A percentile compares a stretch with the other conserved stretches of the same genome.
phyloP scores from a whole-genome alignment of 2,797 vertebrate genomes.

The Rallus crepitans region DNA sequence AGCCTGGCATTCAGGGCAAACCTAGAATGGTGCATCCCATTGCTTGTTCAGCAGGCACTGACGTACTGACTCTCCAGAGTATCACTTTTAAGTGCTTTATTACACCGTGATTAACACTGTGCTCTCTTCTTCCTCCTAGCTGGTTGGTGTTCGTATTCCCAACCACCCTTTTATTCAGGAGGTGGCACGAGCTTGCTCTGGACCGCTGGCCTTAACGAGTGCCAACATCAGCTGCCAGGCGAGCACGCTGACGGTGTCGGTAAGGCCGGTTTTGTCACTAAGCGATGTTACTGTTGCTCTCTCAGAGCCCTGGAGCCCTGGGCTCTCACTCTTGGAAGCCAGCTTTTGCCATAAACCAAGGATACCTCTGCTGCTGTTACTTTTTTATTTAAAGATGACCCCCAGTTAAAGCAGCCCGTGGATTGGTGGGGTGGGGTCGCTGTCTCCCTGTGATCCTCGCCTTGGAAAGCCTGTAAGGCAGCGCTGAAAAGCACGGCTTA shows the following conservation, averaged over 20 bases:
- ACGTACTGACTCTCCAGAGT: no score
- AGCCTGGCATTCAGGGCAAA: rapidly evolving
- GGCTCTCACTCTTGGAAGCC: rapidly evolving
- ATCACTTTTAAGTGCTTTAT: no score
- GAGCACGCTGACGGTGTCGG: constrained; percentile 88
- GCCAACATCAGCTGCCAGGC: constrained; percentile 90
- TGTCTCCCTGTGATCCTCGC: not conserved
- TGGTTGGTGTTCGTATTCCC: constrained; percentile 94
- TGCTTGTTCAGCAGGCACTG: no score
- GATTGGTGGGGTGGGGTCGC: no score
- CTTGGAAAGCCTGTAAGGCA: not conserved
- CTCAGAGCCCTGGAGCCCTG: not conserved
- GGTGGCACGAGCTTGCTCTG: constrained; percentile 86
- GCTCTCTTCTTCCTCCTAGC: constrained; percentile 71
- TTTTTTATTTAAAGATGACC: not conserved
- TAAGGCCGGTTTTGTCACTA: constrained; percentile 64
- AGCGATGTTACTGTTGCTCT: rapidly evolving
- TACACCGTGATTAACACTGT: not conserved
- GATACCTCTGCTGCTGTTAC: not conserved
- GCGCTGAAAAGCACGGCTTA: not conserved
- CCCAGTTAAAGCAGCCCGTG: not conserved
- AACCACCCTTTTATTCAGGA: constrained; percentile 88
- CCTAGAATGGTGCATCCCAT: rapidly evolving
- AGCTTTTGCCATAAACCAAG: not conserved
- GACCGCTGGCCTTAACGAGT: constrained; percentile 93